Evolutionary conservation across 2,888 invertebrate species (phyloP).

Genomic region (Iselma pallidipennis): DNA sequence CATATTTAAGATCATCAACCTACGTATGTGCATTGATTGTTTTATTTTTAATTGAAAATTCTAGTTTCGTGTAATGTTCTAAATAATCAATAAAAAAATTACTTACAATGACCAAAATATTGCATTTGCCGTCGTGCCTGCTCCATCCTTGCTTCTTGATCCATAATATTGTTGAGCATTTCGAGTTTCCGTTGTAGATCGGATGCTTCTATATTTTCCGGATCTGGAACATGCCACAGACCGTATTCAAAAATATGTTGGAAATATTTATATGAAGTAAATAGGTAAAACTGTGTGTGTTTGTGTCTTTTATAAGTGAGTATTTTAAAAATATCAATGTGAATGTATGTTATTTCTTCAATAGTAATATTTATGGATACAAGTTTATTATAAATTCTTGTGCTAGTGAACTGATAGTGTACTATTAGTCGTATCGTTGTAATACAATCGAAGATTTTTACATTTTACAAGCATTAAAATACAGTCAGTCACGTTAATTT

Average conservation of each 20-base stretch:
- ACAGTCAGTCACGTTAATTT: neutral
- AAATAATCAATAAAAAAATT: too few relatives aligned
- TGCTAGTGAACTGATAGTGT: neutral
- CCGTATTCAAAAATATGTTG: neutral
- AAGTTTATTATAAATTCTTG: neutral
- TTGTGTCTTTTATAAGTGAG: too few relatives aligned
- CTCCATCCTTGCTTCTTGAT: constrained; percentile 79
- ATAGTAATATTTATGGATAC: too few relatives aligned
- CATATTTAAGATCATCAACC: too few relatives aligned
- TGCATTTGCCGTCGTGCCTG: constrained; percentile 79
- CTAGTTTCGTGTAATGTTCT: too few relatives aligned
- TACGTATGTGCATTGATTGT: too few relatives aligned
- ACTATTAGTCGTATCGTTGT: neutral
- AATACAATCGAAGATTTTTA: neutral
- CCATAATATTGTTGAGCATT: constrained; percentile 87
- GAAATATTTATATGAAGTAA: too few relatives aligned
- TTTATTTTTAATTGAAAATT: too few relatives aligned
- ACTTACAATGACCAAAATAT: constrained; percentile 82
- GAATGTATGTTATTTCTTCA: too few relatives aligned
- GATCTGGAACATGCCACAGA: constrained; percentile 64
- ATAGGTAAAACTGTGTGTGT: too few relatives aligned
- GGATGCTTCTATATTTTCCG: constrained; percentile 83
- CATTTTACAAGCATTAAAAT: neutral
- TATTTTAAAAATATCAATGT: too few relatives aligned
- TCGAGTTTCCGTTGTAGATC: constrained; percentile 90